Evolutionary conservation across 2,888 invertebrate species (phyloP).

Genomic region (Peribatodes rhomboidaria): DNA sequence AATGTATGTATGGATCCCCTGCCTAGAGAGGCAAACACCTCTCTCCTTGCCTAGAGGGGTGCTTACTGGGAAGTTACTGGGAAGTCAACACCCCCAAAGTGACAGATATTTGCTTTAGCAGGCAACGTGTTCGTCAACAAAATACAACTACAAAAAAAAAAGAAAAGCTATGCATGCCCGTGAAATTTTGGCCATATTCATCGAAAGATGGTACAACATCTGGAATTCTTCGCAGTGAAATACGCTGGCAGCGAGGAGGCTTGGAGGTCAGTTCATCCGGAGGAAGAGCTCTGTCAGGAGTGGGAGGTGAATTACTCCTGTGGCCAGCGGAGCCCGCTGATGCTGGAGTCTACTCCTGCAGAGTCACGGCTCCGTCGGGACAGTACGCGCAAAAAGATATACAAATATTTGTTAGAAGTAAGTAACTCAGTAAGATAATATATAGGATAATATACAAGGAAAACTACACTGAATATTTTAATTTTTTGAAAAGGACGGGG

Average conservation of each 20-base stretch:
- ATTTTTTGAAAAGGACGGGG: too few relatives aligned
- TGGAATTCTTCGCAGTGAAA: constrained; percentile 63
- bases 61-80: too few relatives aligned
- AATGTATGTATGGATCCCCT: too few relatives aligned
- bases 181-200: background rate
- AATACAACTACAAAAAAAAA: too few relatives aligned
- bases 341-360: constrained; percentile 92
- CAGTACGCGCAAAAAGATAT: constrained; percentile 92
- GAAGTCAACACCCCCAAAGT: too few relatives aligned
- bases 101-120: background rate
- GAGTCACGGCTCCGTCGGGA: constrained; percentile 90
- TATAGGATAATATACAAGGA: too few relatives aligned
- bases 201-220: background rate
- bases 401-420: constrained; percentile 91
- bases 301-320: constrained; percentile 70
- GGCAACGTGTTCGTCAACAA: too few relatives aligned
- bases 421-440: constrained; percentile 53
- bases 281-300: constrained; percentile 65
- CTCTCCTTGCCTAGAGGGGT: too few relatives aligned
- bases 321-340: constrained; percentile 88
- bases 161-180: background rate
- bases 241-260: constrained; percentile 78
- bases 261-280: constrained; percentile 64
- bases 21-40: too few relatives aligned
- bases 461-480: too few relatives aligned